Percentiles rank a stretch among this genome's conserved stretches.
These are phyloP conservation scores for Dolichotis patagonum DNA, from an alignment of 2,113 vertebrate species.

Conservation along the genomic window DNA sequence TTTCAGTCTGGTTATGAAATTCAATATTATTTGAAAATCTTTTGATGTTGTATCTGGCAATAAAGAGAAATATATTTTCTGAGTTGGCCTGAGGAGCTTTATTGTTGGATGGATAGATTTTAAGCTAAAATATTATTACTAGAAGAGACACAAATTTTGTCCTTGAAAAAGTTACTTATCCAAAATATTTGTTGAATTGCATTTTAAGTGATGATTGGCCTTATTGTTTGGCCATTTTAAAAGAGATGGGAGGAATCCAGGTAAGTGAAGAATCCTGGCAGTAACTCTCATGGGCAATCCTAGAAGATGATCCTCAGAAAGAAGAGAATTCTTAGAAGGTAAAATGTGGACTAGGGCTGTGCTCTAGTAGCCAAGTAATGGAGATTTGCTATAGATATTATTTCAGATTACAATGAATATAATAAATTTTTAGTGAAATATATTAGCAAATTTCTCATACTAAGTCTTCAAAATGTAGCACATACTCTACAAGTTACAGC, in stretches of 20 bases:
- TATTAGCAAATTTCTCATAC: background rate
- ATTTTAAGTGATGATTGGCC: background rate
- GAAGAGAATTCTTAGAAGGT: background rate
- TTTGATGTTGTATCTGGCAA: conserved; percentile 24
- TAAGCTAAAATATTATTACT: conserved; percentile 45
- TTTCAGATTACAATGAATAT: background rate
- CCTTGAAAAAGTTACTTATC: background rate
- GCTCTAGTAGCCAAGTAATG: background rate
- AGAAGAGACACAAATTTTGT: background rate
- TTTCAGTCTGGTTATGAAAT: background rate
- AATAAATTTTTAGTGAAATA: background rate
- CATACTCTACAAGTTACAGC: background rate
- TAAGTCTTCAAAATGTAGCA: background rate
- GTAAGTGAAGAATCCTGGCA: background rate
- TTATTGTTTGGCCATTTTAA: background rate
- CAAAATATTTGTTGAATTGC: background rate
- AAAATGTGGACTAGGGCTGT: background rate
- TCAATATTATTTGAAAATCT: background rate
- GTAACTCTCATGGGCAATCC: background rate
- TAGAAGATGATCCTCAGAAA: background rate
- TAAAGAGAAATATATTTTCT: conserved; percentile 43
- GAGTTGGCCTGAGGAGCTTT: background rate
- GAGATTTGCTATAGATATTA: background rate
- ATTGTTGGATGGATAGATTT: conserved; percentile 26
- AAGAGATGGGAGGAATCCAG: background rate